Percentiles rank a stretch among this genome's conserved stretches.
phyloP scores from a whole-genome alignment of 2,113 vertebrate species.

The Oreochromis niloticus region DNA sequence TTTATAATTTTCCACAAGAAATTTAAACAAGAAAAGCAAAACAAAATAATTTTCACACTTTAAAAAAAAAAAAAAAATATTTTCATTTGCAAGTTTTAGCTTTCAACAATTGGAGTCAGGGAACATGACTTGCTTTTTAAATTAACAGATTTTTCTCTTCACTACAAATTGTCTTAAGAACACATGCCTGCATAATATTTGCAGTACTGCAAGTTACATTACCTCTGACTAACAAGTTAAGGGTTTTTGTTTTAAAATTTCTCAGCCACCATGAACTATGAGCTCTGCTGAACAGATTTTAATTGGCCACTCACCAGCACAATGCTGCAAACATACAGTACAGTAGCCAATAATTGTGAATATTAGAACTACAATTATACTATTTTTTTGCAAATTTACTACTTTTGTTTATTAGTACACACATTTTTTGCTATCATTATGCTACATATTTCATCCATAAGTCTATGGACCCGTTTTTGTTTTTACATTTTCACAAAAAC shows the following conservation, averaged over 20 bases:
- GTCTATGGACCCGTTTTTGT: neutral
- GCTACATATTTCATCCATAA: neutral
- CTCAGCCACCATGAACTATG: too few relatives aligned
- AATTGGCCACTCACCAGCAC: neutral
- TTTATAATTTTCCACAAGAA: neutral
- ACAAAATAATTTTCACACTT: neutral
- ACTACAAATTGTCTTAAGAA: too few relatives aligned
- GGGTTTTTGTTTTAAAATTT: too few relatives aligned
- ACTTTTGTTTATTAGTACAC: neutral
- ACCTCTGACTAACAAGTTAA: too few relatives aligned
- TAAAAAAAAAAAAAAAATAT: too few relatives aligned
- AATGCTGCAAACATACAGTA: neutral
- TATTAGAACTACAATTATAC: neutral
- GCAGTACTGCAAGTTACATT: too few relatives aligned
- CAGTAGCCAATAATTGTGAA: neutral
- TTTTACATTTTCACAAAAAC: neutral
- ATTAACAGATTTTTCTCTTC: too few relatives aligned
- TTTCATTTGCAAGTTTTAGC: too few relatives aligned
- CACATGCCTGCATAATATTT: too few relatives aligned
- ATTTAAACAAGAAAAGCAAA: neutral
- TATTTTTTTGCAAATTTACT: neutral
- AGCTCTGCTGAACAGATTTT: too few relatives aligned
- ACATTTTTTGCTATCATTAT: neutral
- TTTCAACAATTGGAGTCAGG: too few relatives aligned
- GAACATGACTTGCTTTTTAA: too few relatives aligned